Evolutionary conservation across 2,888 invertebrate genomes (phyloP), one percentile per base, ranked within the genome.

Genomic region (Andrena camellia): DNA sequence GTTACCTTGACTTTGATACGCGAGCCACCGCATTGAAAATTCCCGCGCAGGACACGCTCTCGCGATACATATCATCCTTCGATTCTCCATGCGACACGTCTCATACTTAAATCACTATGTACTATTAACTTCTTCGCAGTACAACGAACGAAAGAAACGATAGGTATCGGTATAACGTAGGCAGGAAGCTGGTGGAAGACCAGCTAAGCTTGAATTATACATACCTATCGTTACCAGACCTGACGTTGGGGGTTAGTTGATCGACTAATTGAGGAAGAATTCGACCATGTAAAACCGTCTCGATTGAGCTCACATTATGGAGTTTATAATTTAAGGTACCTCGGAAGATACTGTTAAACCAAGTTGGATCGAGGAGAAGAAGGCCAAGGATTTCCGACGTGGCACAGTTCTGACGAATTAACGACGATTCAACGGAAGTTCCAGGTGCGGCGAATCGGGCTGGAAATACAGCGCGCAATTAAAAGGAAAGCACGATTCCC

Each of bases 1-100:
- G 83, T 85, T 74, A 77, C 86, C 86, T 86, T 86, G 86, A 86
- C 86, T 86, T 86, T 86, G 86, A 85, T 84, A 75, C 72, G 74
- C 74, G 20, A 82, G 63, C 73, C 48, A 73, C 50, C 73, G 81
- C 81, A 68, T 81, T 72, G 81, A 81, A 81, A 81, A 81, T 81
- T 81, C 81, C 50, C 13, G n/a, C 35, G 72, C 67, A 48, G 62
- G 72, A 50, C 80, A 72, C 48, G 48, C 62, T 67, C 71, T 35
- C 81, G 72, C 72, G 80, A 67, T 81, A 62, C 81, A 33, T 80
- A 78, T 78, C 77, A 42, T 42, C 42, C 33, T 72, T 67, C 71
- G 70, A 71, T 71, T 60, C 54, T 52, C 35, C 26, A 20, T 48
- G 48, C 48, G 80, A 81, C 80, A 81, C 80, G 81, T 81, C 72